Evolutionary conservation across 2,888 invertebrate species (phyloP).

Genomic region (Platycheirus albimanus): DNA sequence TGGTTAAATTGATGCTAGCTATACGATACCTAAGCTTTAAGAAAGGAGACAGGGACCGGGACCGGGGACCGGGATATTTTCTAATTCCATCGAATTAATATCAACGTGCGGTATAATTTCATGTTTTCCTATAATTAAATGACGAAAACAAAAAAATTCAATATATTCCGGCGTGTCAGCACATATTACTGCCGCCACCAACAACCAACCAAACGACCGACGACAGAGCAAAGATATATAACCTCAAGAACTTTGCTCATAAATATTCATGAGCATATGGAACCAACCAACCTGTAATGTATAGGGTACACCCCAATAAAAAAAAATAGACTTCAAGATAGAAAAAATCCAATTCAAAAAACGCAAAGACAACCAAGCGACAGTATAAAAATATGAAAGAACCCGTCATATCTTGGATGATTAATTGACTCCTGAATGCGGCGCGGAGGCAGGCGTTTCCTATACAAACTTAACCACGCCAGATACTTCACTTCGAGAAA

Average conservation of each 20-base stretch:
- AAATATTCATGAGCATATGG: slow-evolving; percentile 61
- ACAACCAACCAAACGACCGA: too few species aligned
- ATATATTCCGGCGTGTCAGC: slow-evolving; percentile 49
- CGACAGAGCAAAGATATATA: slow-evolving; percentile 24
- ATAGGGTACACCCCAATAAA: background rate
- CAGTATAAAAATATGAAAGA: slow-evolving; percentile 17
- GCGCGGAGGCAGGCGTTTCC: slow-evolving; percentile 54
- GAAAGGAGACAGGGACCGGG: too few species aligned
- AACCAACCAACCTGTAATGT: background rate
- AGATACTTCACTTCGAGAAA: slow-evolving; percentile 4
- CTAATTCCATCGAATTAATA: slow-evolving; percentile 10
- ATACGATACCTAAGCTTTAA: too few species aligned
- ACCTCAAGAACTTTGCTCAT: slow-evolving; percentile 50
- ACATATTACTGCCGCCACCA: slow-evolving; percentile 37
- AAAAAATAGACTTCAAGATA: background rate
- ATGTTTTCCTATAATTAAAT: slow-evolving; percentile 21
- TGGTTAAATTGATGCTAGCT: slow-evolving; percentile 21
- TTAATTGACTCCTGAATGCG: slow-evolving; percentile 64
- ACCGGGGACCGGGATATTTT: too few species aligned
- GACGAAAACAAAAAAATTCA: slow-evolving; percentile 13
- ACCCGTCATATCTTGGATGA: slow-evolving; percentile 50
- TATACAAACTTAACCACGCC: slow-evolving; percentile 14
- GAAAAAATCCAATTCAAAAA: background rate
- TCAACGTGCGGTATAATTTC: slow-evolving; percentile 16
- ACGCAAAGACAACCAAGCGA: slow-evolving; percentile 7